phyloP scores from a whole-genome alignment of 2,888 invertebrate species.

The Leucania comma region DNA sequence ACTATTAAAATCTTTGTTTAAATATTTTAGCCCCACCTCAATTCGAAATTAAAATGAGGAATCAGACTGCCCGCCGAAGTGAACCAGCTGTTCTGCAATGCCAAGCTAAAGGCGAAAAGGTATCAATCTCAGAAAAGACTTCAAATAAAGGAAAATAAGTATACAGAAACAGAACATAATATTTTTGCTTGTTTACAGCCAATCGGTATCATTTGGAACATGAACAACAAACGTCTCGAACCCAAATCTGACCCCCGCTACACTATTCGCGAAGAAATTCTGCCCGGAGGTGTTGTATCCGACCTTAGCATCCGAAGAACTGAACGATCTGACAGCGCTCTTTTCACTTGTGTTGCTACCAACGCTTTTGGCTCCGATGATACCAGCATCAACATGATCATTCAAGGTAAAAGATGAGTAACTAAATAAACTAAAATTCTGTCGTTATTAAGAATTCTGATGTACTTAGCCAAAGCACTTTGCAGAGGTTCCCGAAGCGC shows the following conservation, averaged over 20 bases:
- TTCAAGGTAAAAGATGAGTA: slow-evolving; percentile 93
- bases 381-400: slow-evolving; percentile 98
- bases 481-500: slow-evolving; percentile 96
- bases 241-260: slow-evolving; percentile 96
- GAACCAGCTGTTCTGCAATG: slow-evolving; percentile 98
- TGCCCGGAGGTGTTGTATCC: slow-evolving; percentile 96
- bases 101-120: slow-evolving; percentile 97
- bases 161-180: background rate
- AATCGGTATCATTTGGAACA: slow-evolving; percentile 98
- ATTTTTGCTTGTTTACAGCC: slow-evolving; percentile 87
- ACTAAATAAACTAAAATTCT: background rate
- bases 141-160: background rate
- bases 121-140: slow-evolving; percentile 52
- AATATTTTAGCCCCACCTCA: slow-evolving; percentile 95
- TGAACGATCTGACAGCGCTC: slow-evolving; percentile 96
- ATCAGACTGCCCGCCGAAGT: slow-evolving; percentile 97
- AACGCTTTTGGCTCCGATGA: slow-evolving; percentile 98
- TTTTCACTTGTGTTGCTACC: slow-evolving; percentile 97
- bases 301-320: slow-evolving; percentile 97
- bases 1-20: slow-evolving; percentile 52
- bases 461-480: slow-evolving; percentile 39
- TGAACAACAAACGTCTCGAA: slow-evolving; percentile 97
- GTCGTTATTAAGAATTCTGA: background rate
- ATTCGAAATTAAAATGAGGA: slow-evolving; percentile 97
- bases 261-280: slow-evolving; percentile 96